A percentile compares a stretch with the other conserved stretches of the same genome.
Evolutionary conservation across 2,113 vertebrate genomes (phyloP).

Genomic region (Hippocampus abdominalis): DNA sequence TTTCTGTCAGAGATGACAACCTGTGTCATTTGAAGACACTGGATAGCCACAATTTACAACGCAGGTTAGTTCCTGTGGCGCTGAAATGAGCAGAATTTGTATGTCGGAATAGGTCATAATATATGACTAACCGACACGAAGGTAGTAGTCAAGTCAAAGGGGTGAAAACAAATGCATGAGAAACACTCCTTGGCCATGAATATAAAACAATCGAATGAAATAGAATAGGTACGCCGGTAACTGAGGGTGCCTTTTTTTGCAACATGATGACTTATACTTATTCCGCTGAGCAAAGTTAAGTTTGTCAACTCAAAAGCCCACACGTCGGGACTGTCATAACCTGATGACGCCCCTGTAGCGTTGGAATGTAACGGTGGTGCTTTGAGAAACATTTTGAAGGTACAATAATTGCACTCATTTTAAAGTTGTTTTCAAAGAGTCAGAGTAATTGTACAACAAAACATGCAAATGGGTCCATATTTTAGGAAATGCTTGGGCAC

Average conservation of each 20-base stretch:
- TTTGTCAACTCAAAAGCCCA: not conserved
- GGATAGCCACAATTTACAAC: too few species aligned
- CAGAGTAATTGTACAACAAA: not conserved
- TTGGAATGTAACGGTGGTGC: not conserved
- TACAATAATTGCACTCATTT: too few species aligned
- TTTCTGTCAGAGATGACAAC: not conserved
- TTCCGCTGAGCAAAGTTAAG: not conserved
- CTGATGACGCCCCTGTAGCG: not conserved
- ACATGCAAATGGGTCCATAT: not conserved
- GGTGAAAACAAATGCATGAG: not conserved
- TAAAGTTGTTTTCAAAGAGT: too few species aligned
- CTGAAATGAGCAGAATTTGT: not conserved
- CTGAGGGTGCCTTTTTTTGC: not conserved
- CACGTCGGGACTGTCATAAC: not conserved
- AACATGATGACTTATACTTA: not conserved
- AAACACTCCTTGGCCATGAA: not conserved
- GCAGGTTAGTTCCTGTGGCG: too few species aligned
- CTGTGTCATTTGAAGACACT: not conserved
- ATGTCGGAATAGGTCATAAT: not conserved
- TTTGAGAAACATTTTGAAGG: not conserved
- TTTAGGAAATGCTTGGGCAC: not conserved
- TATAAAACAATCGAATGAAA: not conserved
- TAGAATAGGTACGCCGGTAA: not conserved
- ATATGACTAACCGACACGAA: not conserved
- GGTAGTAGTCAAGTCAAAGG: not conserved